phyloP scores from a whole-genome alignment of 2,888 invertebrate species.

The Caenorhabditis drosophilae region DNA sequence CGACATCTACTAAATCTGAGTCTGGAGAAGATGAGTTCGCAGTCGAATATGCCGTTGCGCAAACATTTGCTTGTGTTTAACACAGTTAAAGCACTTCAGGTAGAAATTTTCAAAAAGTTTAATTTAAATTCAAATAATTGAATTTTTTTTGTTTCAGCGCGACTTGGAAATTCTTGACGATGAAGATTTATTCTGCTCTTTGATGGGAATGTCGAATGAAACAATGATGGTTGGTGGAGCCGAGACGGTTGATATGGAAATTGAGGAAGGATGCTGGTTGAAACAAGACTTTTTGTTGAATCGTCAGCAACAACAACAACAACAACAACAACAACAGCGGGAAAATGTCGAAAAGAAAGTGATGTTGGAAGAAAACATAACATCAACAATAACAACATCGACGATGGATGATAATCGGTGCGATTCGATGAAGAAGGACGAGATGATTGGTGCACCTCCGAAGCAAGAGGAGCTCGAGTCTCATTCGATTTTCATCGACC shows the following conservation, averaged over 20 bases:
- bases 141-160: slow-evolving; percentile 49
- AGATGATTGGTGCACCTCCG: slow-evolving; percentile 35
- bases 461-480: slow-evolving; percentile 34
- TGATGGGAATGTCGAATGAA: slow-evolving; percentile 43
- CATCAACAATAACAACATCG: slow-evolving; percentile 9
- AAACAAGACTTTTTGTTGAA: too few relatives aligned
- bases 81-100: slow-evolving; percentile 52
- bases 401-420: too few relatives aligned
- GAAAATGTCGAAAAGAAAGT: too few relatives aligned
- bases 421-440: slow-evolving; percentile 8
- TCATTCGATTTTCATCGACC: not conserved
- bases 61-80: slow-evolving; percentile 57
- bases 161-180: slow-evolving; percentile 55
- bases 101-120: slow-evolving; percentile 6
- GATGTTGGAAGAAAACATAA: slow-evolving; percentile 12
- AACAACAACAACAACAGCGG: too few relatives aligned
- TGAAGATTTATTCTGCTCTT: slow-evolving; percentile 52
- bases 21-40: slow-evolving; percentile 38
- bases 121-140: too few relatives aligned
- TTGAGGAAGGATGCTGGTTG: slow-evolving; percentile 29
- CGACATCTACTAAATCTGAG: slow-evolving; percentile 47
- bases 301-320: too few relatives aligned
- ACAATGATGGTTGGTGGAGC: slow-evolving; percentile 28
- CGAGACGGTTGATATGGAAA: slow-evolving; percentile 30
- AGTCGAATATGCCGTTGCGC: slow-evolving; percentile 48